These are phyloP conservation scores for Triplophysa yarkandensis DNA, from an alignment of 2,797 vertebrate species.

Conservation along the genomic window DNA sequence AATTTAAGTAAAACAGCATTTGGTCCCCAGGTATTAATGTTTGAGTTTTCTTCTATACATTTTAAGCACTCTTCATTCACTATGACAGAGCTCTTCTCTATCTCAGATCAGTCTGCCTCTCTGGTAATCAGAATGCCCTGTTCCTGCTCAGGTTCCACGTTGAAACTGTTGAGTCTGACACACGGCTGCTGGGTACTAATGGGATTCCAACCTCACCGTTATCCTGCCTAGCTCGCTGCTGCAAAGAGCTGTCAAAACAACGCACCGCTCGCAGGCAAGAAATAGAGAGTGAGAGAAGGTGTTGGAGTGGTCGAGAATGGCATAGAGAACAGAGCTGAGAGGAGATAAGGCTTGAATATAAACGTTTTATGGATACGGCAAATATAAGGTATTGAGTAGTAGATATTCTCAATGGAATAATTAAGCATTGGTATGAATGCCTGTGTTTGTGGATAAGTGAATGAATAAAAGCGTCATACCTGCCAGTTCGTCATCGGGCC, in stretches of 20 bases:
- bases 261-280: slow-evolving; percentile 25
- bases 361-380: not conserved
- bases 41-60: not conserved
- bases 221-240: slow-evolving; percentile 38
- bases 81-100: slow-evolving; percentile 21
- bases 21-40: not conserved
- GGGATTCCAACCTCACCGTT: slow-evolving; percentile 44
- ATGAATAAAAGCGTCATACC: slow-evolving; percentile 72
- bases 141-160: slow-evolving; percentile 21
- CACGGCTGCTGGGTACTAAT: slow-evolving; percentile 48
- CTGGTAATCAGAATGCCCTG: slow-evolving; percentile 49
- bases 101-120: slow-evolving; percentile 36
- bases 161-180: slow-evolving; percentile 42
- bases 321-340: slow-evolving; percentile 2
- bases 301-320: slow-evolving; percentile 19
- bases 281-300: slow-evolving; percentile 16
- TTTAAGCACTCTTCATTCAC: slow-evolving; percentile 2
- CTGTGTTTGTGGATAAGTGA: not conserved
- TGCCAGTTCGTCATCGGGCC: slow-evolving; percentile 88
- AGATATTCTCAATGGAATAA: not conserved
- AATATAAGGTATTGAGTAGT: not conserved
- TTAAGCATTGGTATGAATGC: not conserved
- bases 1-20: not conserved
- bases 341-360: not conserved
- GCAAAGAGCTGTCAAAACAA: slow-evolving; percentile 53